phyloP scores from a whole-genome alignment of 2,888 invertebrate species.

The Eristalinus aeneus region DNA sequence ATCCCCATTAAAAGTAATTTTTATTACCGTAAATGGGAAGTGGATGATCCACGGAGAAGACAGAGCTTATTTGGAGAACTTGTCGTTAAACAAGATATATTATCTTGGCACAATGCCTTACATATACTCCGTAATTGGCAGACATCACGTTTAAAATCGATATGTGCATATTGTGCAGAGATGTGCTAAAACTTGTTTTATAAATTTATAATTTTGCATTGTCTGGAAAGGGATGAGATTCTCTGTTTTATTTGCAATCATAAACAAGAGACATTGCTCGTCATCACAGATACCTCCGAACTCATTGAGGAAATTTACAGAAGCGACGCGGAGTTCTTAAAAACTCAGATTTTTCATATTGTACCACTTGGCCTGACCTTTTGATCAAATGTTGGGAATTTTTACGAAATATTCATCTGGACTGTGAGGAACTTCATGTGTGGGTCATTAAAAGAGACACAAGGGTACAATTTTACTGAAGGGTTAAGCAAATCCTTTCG shows the following conservation, averaged over 20 bases:
- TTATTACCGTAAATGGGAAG: slow-evolving; percentile 73
- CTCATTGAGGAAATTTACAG: slow-evolving; percentile 10
- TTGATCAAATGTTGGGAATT: slow-evolving; percentile 12
- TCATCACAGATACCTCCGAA: slow-evolving; percentile 1
- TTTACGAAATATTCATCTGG: slow-evolving; percentile 50
- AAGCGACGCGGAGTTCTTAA: slow-evolving; percentile 3
- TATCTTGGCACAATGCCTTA: background rate
- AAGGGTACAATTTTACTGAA: slow-evolving; percentile 30
- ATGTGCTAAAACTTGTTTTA: slow-evolving; percentile 29
- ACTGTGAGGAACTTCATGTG: slow-evolving; percentile 34
- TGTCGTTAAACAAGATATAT: background rate
- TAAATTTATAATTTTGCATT: background rate
- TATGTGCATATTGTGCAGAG: background rate
- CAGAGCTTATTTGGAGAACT: background rate
- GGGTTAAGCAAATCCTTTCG: slow-evolving; percentile 55
- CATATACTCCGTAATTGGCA: slow-evolving; percentile 10
- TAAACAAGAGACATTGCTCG: slow-evolving; percentile 37
- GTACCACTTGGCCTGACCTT: background rate
- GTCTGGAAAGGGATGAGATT: background rate
- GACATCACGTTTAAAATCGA: slow-evolving; percentile 4
- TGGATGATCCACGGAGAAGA: slow-evolving; percentile 38
- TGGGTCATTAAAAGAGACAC: slow-evolving; percentile 25
- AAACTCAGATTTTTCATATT: slow-evolving; percentile 4
- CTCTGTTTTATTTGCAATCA: slow-evolving; percentile 38
- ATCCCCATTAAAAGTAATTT: slow-evolving; percentile 77